A percentile compares a stretch with the other conserved stretches of the same genome.
Evolutionary conservation across 2,113 vertebrate genomes (phyloP).

Genomic region (Illadopsis cleaveri): DNA sequence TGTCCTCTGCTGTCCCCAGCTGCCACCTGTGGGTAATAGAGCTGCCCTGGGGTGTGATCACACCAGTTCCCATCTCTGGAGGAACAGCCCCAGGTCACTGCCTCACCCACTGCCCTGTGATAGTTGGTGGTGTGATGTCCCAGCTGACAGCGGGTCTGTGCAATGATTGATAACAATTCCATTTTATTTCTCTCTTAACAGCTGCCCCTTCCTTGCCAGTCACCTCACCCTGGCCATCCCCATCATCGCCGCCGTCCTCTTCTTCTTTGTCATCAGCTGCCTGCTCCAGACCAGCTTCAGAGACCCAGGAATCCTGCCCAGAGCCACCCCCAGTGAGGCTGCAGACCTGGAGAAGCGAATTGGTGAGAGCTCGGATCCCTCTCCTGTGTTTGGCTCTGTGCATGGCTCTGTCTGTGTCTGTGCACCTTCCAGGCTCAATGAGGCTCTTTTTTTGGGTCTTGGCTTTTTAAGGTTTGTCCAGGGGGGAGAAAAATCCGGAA

Average conservation of each 20-base stretch:
- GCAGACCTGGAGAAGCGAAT: slow-evolving; percentile 92
- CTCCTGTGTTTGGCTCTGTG: neutral
- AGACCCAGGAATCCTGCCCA: slow-evolving; percentile 93
- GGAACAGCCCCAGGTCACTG: neutral
- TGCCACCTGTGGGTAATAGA: fast-evolving
- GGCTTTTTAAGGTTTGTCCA: neutral
- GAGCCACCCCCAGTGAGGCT: slow-evolving; percentile 91
- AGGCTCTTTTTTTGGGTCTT: neutral
- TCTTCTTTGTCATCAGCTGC: slow-evolving; percentile 89
- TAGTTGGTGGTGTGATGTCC: fast-evolving
- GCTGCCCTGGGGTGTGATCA: neutral
- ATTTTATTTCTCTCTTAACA: slow-evolving; percentile 44
- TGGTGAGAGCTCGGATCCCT: slow-evolving; percentile 74
- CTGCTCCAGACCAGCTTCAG: slow-evolving; percentile 93
- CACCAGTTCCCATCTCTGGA: neutral
- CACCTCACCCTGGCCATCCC: slow-evolving; percentile 91
- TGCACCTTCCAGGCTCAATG: neutral
- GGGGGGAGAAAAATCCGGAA: neutral
- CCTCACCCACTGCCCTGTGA: fast-evolving
- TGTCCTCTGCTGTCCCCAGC: neutral
- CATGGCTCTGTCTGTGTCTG: neutral
- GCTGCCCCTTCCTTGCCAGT: slow-evolving; percentile 90
- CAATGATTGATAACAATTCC: neutral
- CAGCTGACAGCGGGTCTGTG: neutral
- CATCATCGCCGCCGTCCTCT: slow-evolving; percentile 87